Evolutionary conservation across 2,797 vertebrate species (phyloP).

Genomic region (Rhynchonycteris naso): DNA sequence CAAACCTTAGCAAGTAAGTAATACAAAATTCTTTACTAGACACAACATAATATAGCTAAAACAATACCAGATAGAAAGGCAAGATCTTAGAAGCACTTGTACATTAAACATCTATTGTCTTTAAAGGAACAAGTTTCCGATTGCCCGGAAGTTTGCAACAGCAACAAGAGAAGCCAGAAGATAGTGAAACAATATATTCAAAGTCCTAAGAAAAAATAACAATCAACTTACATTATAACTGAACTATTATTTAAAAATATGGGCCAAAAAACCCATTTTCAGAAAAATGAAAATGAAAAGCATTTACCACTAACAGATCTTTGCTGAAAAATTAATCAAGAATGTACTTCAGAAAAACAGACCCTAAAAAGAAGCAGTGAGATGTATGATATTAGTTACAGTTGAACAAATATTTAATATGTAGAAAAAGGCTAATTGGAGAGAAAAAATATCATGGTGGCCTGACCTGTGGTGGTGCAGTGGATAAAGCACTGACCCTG

Average conservation of each 20-base stretch:
- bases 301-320: neutral
- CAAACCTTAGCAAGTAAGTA: neutral
- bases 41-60: neutral
- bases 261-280: neutral
- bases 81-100: neutral
- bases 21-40: neutral
- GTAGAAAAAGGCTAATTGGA: neutral
- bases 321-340: conserved; percentile 5
- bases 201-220: neutral
- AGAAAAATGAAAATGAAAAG: neutral
- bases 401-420: conserved; percentile 6
- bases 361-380: neutral
- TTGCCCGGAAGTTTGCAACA: neutral
- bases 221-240: neutral
- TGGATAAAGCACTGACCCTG: too few species aligned
- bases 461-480: too few species aligned
- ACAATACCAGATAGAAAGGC: neutral
- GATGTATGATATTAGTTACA: neutral
- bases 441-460: neutral
- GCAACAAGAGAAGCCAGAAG: neutral
- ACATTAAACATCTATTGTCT: neutral
- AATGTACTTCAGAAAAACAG: neutral
- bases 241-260: neutral
- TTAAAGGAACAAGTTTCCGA: neutral
- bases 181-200: neutral